Percentiles rank a stretch among this genome's conserved stretches.
These are phyloP conservation scores for Recurvirostra avosetta DNA, from an alignment of 2,113 vertebrate genomes.

Conservation along the genomic window DNA sequence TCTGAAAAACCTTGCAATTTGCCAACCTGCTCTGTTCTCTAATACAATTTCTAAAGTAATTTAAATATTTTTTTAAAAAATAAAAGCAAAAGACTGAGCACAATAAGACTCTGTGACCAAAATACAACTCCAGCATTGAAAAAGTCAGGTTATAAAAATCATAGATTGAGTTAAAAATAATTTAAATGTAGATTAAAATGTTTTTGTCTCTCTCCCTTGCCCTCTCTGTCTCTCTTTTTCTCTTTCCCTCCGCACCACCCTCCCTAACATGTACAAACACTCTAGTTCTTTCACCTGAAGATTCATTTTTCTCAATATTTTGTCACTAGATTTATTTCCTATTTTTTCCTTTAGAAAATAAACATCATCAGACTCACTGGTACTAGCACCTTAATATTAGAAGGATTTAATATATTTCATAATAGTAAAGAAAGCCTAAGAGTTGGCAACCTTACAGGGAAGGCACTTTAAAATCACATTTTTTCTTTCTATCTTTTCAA, in stretches of 20 bases:
- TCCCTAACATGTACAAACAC: background rate
- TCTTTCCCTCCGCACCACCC: background rate
- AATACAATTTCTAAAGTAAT: background rate
- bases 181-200: background rate
- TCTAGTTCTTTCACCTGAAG: background rate
- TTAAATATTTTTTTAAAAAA: background rate
- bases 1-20: background rate
- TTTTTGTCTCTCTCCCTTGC: background rate
- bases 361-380: background rate
- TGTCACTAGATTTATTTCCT: background rate
- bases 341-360: background rate
- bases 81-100: background rate
- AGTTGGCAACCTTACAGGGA: background rate
- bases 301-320: background rate
- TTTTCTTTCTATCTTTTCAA: background rate
- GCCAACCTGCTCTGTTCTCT: background rate
- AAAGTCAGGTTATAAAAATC: background rate
- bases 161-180: background rate
- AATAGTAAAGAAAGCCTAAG: background rate
- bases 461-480: background rate
- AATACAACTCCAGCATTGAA: background rate
- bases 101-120: background rate
- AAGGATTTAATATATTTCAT: background rate
- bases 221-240: background rate
- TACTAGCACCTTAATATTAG: background rate